A percentile compares a stretch with the other conserved stretches of the same genome.
Conservation (phyloP, 2,888 invertebrate species). For the Stenodera caucasica region DNA sequence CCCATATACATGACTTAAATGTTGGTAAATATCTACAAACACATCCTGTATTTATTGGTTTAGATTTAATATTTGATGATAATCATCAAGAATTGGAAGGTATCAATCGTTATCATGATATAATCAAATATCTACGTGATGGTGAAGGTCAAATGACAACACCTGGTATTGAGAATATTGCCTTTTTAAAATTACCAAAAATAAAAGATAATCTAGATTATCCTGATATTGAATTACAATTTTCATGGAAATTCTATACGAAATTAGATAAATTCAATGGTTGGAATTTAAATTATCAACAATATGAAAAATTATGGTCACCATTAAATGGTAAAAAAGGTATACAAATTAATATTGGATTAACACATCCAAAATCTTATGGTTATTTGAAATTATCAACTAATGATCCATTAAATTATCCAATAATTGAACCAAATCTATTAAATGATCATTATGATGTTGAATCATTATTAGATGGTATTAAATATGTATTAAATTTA, state of each 20-base stretch:
- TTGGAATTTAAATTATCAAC: conserved; percentile 60
- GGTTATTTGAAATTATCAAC: conserved; percentile 64
- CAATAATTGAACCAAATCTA: too few species aligned
- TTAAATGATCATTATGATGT: conserved; percentile 75
- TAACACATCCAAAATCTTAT: conserved; percentile 71
- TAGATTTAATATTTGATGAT: conserved; percentile 58
- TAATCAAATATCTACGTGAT: conserved; percentile 46
- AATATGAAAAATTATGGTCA: conserved; percentile 61
- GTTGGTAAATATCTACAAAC: conserved; percentile 58
- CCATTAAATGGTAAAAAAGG: conserved; percentile 54
- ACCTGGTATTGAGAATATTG: too few species aligned
- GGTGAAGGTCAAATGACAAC: conserved; percentile 44
- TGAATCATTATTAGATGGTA: conserved; percentile 61
- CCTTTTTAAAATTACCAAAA: too few species aligned
- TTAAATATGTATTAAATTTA: conserved; percentile 63
- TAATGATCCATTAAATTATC: conserved; percentile 60
- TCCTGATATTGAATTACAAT: too few species aligned
- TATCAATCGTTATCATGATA: conserved; percentile 39
- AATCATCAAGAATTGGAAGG: conserved; percentile 41
- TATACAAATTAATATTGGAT: conserved; percentile 61
- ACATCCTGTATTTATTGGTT: conserved; percentile 67
- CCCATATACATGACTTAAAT: conserved; percentile 60
- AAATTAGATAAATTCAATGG: too few species aligned
- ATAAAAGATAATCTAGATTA: too few species aligned
- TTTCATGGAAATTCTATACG: too few species aligned